Evolutionary conservation across 2,113 vertebrate species (phyloP).

Genomic region (Nicator chloris): DNA sequence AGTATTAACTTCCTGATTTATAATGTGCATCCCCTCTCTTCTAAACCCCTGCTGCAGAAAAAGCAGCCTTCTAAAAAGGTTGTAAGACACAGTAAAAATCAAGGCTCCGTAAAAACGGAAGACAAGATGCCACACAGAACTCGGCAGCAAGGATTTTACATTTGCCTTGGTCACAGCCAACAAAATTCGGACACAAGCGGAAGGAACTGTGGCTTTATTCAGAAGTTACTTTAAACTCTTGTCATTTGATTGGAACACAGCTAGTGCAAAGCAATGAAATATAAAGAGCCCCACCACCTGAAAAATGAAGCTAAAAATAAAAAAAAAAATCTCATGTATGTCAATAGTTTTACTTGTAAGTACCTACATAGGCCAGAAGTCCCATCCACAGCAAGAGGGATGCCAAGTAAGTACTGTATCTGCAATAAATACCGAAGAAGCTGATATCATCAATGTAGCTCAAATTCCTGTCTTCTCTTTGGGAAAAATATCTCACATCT

Average conservation of each 20-base stretch:
- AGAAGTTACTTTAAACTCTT: background rate
- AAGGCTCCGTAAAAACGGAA: background rate
- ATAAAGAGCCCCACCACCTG: background rate
- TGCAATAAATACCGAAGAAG: background rate
- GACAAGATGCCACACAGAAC: background rate
- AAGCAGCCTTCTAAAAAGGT: background rate
- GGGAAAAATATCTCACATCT: background rate
- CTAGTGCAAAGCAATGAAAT: background rate
- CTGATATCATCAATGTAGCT: background rate
- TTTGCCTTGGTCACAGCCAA: background rate
- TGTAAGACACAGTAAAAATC: background rate
- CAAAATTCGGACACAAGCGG: rapidly evolving
- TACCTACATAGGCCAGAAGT: background rate
- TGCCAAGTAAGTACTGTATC: background rate
- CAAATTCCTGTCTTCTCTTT: background rate
- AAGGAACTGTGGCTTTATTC: background rate
- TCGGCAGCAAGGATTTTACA: background rate
- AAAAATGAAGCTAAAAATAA: background rate
- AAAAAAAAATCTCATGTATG: background rate
- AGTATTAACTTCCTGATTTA: slow-evolving; percentile 37
- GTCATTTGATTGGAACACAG: background rate
- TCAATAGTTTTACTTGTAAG: background rate
- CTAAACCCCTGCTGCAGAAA: background rate
- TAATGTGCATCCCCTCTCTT: background rate
- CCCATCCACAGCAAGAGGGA: background rate